These are phyloP conservation scores for Eulacestoma nigropectus DNA, from an alignment of 2,113 vertebrate genomes.

Conservation along the genomic window DNA sequence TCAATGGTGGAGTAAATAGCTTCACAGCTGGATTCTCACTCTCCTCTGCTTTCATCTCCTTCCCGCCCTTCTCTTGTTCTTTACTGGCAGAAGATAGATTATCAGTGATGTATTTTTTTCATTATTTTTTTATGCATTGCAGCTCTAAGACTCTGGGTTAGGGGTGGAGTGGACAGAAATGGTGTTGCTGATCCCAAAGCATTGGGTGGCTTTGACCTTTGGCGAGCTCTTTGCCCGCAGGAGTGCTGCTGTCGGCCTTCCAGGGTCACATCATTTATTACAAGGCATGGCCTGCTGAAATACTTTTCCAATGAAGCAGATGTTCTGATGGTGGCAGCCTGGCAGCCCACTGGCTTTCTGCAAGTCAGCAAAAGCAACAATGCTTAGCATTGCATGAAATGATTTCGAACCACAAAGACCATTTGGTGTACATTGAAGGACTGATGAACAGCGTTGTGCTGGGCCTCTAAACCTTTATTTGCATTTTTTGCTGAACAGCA, in stretches of 20 bases:
- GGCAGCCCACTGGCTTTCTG: slow-evolving; percentile 1
- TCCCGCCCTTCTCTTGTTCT: neutral
- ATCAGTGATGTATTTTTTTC: neutral
- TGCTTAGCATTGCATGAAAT: neutral
- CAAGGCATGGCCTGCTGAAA: neutral
- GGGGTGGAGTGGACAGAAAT: neutral
- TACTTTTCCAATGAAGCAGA: neutral
- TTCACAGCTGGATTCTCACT: neutral
- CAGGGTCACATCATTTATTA: slow-evolving; percentile 1
- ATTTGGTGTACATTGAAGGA: neutral
- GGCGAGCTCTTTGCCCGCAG: neutral
- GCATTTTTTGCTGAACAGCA: neutral
- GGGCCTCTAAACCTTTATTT: neutral
- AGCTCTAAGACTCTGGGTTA: neutral
- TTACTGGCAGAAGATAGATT: neutral
- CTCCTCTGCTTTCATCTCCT: neutral
- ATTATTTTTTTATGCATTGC: neutral
- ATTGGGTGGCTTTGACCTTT: neutral
- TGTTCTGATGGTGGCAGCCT: slow-evolving; percentile 2
- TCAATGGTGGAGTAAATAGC: neutral
- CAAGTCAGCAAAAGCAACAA: neutral
- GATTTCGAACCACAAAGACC: neutral
- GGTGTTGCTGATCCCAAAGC: neutral
- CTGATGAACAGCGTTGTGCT: neutral
- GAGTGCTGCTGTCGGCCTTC: neutral